A percentile compares a stretch with the other conserved stretches of the same genome.
These are phyloP conservation scores for Cirrhinus mrigala DNA, from an alignment of 2,797 vertebrate genomes.

Conservation along the genomic window DNA sequence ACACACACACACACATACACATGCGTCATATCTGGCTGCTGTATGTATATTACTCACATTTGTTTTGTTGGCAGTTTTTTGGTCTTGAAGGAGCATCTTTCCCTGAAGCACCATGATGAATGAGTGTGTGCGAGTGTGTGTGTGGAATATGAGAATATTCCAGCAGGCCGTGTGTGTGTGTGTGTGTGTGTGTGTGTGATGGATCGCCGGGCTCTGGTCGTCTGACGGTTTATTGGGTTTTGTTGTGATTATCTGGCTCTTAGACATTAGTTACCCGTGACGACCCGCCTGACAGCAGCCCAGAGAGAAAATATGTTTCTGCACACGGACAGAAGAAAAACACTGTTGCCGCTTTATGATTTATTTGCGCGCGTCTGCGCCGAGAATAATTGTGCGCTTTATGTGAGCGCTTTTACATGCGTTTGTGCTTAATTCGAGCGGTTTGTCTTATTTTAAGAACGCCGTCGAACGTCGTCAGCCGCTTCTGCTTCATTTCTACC, in stretches of 20 bases:
- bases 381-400: conserved; percentile 18
- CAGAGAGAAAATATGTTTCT: conserved; percentile 68
- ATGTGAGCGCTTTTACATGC: conserved; percentile 13
- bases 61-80: conserved; percentile 97
- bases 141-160: conserved; percentile 49
- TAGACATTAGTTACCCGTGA: conserved; percentile 91
- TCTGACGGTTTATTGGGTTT: conserved; percentile 99
- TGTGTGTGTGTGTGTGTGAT: conserved; percentile 74
- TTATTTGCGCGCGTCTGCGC: conserved; percentile 77
- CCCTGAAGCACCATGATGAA: conserved; percentile 97
- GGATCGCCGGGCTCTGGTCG: conserved; percentile 74
- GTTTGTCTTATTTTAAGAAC: conserved; percentile 34
- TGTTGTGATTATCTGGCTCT: conserved; percentile 98
- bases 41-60: conserved; percentile 99
- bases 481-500: background rate
- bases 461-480: conserved; percentile 4
- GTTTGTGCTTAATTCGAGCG: conserved; percentile 17
- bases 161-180: conserved; percentile 67
- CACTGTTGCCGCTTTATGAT: conserved; percentile 30
- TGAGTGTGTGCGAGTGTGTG: conserved; percentile 70
- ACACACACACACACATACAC: conserved; percentile 48
- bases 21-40: conserved; percentile 84
- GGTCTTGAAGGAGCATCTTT: conserved; percentile 89
- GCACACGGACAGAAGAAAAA: conserved; percentile 57
- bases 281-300: conserved; percentile 84